Base-by-base conservation (phyloP, 1,140 invertebrate genomes). In the Drosophila tsacasi region DNA sequence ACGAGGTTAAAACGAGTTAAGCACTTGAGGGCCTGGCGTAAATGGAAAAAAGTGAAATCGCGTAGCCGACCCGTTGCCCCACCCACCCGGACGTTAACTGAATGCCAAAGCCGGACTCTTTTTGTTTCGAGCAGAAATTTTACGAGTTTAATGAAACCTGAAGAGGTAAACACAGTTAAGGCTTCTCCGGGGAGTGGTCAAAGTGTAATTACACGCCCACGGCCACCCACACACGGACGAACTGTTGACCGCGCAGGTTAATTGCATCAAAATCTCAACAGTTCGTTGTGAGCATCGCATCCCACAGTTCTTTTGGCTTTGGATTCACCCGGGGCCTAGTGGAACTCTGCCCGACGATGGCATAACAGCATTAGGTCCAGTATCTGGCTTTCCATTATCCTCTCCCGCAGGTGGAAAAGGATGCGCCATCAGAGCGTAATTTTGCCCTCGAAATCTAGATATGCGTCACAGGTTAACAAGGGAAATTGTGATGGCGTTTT, bases 1-100 rank as follows among this genome's bases (percentile, higher is more conserved):
- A 73, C 61, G 77, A 79, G 76, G 76, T 79, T 79, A 79, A 79
- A 79, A 74, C 77, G 77, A 79, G 77, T 79, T 79, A 79, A 79
- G 77, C 59, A 79, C 76, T 79, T 60, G 59, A 79, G 76, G 60
- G 66, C 46, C 47, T 25, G 35, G 23, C 37, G 63, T 35, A 71
- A 68, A 71, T 52, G 50, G 19, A 23, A 32, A 27, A 44, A 55
- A n/a, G 49, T 44, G 32, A 57, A 55, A 76, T 76, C 62, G 72
- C 40, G 30, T 64, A 66, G 60, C 44, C 73, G 52, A 63, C 59
- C 39, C 37, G 37, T 66, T 75, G 23, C 25, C 71, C 40, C 57
- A 30, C 6, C 23, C 15, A 49, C 23, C 23, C 23, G 74, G 57
- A 68, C 50, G 75, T 60, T 77, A 77, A 77, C 74, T 57, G 75